phyloP scores from a whole-genome alignment of 2,113 vertebrate genomes.

The Trochalopteron elliotii region DNA sequence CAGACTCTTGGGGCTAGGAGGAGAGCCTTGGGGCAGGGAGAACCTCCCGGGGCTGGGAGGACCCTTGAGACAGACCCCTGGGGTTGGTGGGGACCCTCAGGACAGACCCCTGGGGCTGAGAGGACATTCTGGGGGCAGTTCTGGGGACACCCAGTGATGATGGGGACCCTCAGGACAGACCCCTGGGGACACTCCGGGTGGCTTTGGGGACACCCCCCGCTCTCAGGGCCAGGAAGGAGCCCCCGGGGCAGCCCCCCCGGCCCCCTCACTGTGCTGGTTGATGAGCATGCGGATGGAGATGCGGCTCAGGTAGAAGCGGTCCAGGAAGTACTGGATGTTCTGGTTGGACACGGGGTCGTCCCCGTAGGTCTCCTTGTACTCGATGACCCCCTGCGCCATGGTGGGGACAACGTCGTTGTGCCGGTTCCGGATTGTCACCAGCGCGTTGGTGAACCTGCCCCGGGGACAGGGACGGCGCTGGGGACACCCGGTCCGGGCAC shows the following conservation, averaged over 20 bases:
- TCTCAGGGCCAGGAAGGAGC: neutral
- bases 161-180: too few relatives aligned
- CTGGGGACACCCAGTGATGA: too few relatives aligned
- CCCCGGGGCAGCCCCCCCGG: neutral
- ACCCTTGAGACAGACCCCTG: neutral
- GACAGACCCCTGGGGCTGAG: too few relatives aligned
- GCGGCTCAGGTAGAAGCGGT: slow-evolving; percentile 95
- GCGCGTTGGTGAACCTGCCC: slow-evolving; percentile 83
- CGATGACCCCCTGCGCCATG: slow-evolving; percentile 92
- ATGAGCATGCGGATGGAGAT: slow-evolving; percentile 97
- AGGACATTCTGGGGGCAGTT: too few relatives aligned
- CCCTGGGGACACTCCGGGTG: neutral
- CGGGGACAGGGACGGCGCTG: neutral
- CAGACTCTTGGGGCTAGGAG: too few relatives aligned
- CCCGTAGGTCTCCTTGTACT: slow-evolving; percentile 89
- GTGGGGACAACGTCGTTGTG: slow-evolving; percentile 95
- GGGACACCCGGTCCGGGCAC: neutral
- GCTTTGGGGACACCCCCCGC: neutral
- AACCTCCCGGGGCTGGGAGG: too few relatives aligned
- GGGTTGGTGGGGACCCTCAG: neutral
- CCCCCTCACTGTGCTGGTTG: slow-evolving; percentile 91
- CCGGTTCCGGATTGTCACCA: slow-evolving; percentile 92
- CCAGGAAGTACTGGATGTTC: slow-evolving; percentile 95
- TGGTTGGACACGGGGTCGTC: slow-evolving; percentile 89
- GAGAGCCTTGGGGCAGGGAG: too few relatives aligned